phyloP scores from a whole-genome alignment of 2,797 vertebrate genomes.

The Typhlichthys eigenmanni region DNA sequence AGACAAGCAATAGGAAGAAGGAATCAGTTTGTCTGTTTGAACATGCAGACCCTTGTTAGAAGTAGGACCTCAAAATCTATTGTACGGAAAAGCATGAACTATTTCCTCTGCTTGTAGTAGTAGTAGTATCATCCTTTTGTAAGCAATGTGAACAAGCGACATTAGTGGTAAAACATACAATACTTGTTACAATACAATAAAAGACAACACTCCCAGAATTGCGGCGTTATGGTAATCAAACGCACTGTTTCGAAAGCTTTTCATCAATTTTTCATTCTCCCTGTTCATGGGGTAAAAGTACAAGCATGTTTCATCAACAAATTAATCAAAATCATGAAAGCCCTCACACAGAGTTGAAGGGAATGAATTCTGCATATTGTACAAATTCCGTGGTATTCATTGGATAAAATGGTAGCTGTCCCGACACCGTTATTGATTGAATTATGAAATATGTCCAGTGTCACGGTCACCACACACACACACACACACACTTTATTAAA shows the following conservation, averaged over 20 bases:
- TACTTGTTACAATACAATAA: slow-evolving; percentile 51
- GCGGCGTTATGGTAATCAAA: slow-evolving; percentile 56
- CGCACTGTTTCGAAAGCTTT: slow-evolving; percentile 57
- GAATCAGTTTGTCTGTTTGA: slow-evolving; percentile 47
- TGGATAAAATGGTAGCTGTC: slow-evolving; percentile 13
- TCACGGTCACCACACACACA: slow-evolving; percentile 18
- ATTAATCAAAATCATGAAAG: slow-evolving; percentile 44
- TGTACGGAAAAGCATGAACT: slow-evolving; percentile 26
- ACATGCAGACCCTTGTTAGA: slow-evolving; percentile 39
- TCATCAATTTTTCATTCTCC: slow-evolving; percentile 60
- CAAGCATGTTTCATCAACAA: slow-evolving; percentile 62
- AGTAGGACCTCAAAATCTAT: slow-evolving; percentile 49
- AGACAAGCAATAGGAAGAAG: slow-evolving; percentile 58
- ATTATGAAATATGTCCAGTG: slow-evolving; percentile 14
- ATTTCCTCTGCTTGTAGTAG: slow-evolving; percentile 19
- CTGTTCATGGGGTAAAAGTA: slow-evolving; percentile 51
- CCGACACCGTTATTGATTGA: slow-evolving; percentile 13
- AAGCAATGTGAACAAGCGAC: slow-evolving; percentile 46
- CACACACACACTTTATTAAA: not conserved
- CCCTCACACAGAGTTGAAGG: slow-evolving; percentile 29
- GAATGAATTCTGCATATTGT: slow-evolving; percentile 43
- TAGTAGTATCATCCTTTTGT: slow-evolving; percentile 37
- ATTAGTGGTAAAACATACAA: slow-evolving; percentile 38
- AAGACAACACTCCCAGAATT: slow-evolving; percentile 39
- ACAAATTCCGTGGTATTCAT: slow-evolving; percentile 34